phyloP scores from a whole-genome alignment of 2,113 vertebrate species.

The Dipodomys merriami region DNA sequence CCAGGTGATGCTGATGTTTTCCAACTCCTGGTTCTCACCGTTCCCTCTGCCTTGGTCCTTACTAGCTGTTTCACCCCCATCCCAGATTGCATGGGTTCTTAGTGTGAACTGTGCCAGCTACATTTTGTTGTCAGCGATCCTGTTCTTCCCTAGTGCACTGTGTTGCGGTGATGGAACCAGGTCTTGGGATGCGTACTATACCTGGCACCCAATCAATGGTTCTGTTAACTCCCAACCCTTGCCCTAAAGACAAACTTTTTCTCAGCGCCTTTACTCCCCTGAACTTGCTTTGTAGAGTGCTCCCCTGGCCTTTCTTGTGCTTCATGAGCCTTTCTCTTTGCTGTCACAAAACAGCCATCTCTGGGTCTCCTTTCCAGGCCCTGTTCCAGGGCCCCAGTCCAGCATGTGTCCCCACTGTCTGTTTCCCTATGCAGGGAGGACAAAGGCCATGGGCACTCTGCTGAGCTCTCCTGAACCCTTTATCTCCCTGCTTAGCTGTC shows the following conservation, averaged over 20 bases:
- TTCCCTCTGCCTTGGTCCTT: not conserved
- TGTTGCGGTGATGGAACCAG: not conserved
- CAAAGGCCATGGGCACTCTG: not conserved
- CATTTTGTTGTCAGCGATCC: not conserved
- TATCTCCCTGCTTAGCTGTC: not conserved
- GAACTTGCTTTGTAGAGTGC: not conserved
- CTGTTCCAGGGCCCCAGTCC: not conserved
- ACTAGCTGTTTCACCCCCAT: no score
- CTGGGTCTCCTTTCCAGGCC: not conserved
- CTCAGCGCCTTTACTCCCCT: not conserved
- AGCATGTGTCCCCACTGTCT: not conserved
- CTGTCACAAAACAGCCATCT: not conserved
- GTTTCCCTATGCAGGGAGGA: not conserved
- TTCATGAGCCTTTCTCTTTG: not conserved
- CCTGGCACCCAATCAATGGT: not conserved
- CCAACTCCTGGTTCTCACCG: not conserved
- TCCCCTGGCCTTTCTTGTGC: not conserved
- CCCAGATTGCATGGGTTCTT: no score
- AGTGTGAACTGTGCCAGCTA: not conserved
- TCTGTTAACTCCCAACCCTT: not conserved
- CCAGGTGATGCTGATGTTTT: not conserved
- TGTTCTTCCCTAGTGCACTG: not conserved
- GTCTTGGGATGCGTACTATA: not conserved
- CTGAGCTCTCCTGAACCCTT: not conserved
- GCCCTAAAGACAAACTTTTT: slow-evolving; percentile 7